These are phyloP conservation scores for Aspiorhynchus laticeps DNA, from an alignment of 2,113 vertebrate genomes.

Conservation along the genomic window DNA sequence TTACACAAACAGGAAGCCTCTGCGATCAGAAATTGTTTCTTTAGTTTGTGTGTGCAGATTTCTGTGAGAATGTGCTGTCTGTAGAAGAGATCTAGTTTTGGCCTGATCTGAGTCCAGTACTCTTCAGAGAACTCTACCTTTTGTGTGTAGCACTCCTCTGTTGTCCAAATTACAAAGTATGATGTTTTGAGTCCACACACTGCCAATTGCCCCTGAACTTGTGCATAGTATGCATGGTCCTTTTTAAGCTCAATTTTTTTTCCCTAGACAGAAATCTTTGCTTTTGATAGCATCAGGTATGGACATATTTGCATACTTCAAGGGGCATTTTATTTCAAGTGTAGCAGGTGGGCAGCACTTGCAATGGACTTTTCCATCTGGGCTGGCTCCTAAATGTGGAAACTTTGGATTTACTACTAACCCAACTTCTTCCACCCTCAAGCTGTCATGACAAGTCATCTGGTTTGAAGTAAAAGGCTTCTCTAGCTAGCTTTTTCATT, in stretches of 20 bases:
- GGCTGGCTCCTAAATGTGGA: too few species aligned
- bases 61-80: neutral
- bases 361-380: too few species aligned
- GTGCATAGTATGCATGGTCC: neutral
- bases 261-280: neutral
- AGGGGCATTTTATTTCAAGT: neutral
- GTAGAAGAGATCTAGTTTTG: neutral
- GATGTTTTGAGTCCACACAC: neutral
- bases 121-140: neutral
- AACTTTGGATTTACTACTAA: too few species aligned
- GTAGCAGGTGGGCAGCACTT: too few species aligned
- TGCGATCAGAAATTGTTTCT: too few species aligned
- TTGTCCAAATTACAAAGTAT: neutral
- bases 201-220: neutral
- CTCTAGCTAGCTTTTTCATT: neutral
- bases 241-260: neutral
- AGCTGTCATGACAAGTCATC: slow-evolving; percentile 6
- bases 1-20: neutral
- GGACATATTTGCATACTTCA: neutral
- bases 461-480: neutral
- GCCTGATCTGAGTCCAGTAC: neutral
- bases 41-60: neutral
- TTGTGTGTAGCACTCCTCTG: neutral
- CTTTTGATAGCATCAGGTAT: neutral
- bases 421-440: neutral